A percentile compares a stretch with the other conserved stretches of the same genome.
Evolutionary conservation across 2,797 vertebrate species (phyloP).

Genomic region (Anguilla obscura): DNA sequence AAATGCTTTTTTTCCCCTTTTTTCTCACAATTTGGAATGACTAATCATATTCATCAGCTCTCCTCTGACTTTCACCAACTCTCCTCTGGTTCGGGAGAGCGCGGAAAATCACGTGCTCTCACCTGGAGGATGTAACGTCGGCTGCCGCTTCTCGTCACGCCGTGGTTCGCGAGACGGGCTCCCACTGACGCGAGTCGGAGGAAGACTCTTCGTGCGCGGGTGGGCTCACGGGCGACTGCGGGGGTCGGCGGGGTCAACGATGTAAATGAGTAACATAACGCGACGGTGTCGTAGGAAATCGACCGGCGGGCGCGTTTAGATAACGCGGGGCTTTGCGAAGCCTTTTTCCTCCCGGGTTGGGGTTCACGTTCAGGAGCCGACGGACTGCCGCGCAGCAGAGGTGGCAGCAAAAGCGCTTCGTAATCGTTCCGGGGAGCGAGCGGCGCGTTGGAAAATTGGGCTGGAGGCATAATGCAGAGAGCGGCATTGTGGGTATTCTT

Average conservation of each 20-base stretch:
- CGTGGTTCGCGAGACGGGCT: too few relatives aligned
- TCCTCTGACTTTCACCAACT: too few relatives aligned
- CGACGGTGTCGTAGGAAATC: background rate
- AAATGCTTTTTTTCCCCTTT: too few relatives aligned
- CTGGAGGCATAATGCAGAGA: constrained; percentile 37
- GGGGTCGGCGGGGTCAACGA: background rate
- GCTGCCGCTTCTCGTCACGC: too few relatives aligned
- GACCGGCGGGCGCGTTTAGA: background rate
- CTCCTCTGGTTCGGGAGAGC: too few relatives aligned
- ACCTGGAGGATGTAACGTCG: too few relatives aligned
- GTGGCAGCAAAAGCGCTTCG: constrained; percentile 41
- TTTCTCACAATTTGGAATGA: too few relatives aligned
- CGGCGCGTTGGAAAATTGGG: constrained; percentile 36
- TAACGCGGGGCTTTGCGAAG: background rate
- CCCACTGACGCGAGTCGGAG: too few relatives aligned
- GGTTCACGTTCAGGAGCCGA: background rate
- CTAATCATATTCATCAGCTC: too few relatives aligned
- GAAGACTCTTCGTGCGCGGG: too few relatives aligned
- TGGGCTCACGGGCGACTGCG: too few relatives aligned
- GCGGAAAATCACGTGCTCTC: too few relatives aligned
- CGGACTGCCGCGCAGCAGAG: background rate
- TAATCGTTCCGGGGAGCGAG: constrained; percentile 44
- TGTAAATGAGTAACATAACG: background rate
- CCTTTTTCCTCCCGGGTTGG: background rate
- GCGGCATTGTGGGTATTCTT: constrained; percentile 26